Percentiles rank a stretch among this genome's conserved stretches.
Evolutionary conservation across 2,113 vertebrate genomes (phyloP).

Genomic region (Catharus fuscescens): DNA sequence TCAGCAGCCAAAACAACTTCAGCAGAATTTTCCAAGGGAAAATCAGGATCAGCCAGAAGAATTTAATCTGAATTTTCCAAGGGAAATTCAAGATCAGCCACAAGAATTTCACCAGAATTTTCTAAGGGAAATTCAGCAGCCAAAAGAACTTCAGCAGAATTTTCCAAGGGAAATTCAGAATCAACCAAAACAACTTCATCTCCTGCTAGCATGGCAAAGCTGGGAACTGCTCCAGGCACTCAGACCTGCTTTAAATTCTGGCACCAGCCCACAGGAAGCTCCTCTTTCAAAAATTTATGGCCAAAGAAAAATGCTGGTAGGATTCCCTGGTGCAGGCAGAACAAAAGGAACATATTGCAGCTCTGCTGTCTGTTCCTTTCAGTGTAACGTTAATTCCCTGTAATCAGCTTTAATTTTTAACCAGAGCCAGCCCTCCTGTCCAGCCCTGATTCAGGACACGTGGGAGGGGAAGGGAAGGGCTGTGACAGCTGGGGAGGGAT

Average conservation of each 20-base stretch:
- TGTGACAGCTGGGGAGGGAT: slow-evolving; percentile 76
- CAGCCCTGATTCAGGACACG: slow-evolving; percentile 54
- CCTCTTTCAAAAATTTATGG: neutral
- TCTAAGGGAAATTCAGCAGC: too few species aligned
- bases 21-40: too few species aligned
- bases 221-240: neutral
- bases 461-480: slow-evolving; percentile 54
- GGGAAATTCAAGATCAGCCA: too few species aligned
- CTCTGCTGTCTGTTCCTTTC: slow-evolving; percentile 52
- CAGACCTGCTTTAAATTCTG: neutral
- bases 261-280: neutral
- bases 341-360: slow-evolving; percentile 46
- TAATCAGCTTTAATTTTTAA: slow-evolving; percentile 80
- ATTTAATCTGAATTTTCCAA: too few species aligned
- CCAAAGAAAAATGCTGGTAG: too few species aligned
- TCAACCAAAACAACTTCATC: neutral
- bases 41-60: too few species aligned
- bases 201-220: fast-evolving
- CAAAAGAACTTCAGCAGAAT: too few species aligned
- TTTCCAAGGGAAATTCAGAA: neutral
- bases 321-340: too few species aligned
- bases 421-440: slow-evolving; percentile 59
- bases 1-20: too few species aligned
- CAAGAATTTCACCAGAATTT: too few species aligned
- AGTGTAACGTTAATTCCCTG: slow-evolving; percentile 54